Conservation (phyloP, 1,140 invertebrate genomes). For the Listronotus bonariensis region DNA sequence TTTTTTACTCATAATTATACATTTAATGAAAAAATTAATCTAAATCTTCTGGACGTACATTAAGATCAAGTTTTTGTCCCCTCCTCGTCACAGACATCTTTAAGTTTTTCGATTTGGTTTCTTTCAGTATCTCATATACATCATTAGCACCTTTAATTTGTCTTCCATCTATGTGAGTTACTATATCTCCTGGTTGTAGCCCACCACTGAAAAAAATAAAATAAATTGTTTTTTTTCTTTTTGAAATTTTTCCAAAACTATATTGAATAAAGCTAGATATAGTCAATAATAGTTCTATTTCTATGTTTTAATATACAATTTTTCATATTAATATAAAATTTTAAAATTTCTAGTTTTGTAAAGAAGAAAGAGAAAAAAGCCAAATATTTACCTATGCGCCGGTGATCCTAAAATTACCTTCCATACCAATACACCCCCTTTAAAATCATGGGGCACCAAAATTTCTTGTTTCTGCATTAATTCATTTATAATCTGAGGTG, state of each 20-base stretch:
- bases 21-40: constrained; percentile 29
- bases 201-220: constrained; percentile 68
- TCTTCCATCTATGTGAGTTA: constrained; percentile 77
- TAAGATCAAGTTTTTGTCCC: constrained; percentile 40
- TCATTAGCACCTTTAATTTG: constrained; percentile 67
- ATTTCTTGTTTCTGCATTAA: constrained; percentile 62
- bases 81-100: constrained; percentile 44
- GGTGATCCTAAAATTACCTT: constrained; percentile 85
- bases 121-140: constrained; percentile 50
- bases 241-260: too few relatives aligned
- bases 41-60: constrained; percentile 48
- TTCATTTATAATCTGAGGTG: constrained; percentile 75
- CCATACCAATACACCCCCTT: constrained; percentile 83
- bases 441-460: constrained; percentile 63
- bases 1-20: background rate
- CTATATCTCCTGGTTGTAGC: constrained; percentile 82
- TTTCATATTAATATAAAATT: too few relatives aligned
- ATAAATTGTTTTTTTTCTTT: too few relatives aligned
- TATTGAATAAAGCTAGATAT: too few relatives aligned
- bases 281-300: too few relatives aligned
- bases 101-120: constrained; percentile 35
- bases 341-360: too few relatives aligned
- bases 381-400: constrained; percentile 73
- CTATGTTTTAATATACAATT: too few relatives aligned
- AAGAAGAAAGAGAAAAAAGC: background rate